Conservation (phyloP, 2,888 invertebrate species). For the Chorisops tibialis region DNA sequence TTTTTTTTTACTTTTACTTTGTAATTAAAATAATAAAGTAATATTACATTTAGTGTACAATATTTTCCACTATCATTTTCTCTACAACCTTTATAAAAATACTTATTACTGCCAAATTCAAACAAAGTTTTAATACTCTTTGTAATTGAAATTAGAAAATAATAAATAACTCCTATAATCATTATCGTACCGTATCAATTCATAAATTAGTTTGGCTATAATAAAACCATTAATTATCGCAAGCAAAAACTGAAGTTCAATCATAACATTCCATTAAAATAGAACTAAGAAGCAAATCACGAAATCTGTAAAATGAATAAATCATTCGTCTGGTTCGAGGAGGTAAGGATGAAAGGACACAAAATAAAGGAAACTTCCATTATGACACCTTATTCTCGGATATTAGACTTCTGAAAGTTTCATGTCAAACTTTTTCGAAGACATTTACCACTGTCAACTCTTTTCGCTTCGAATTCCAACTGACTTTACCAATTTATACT, state of each 20-base stretch:
- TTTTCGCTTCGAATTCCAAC: constrained; percentile 4
- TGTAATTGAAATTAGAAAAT: too few species aligned
- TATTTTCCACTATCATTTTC: too few species aligned
- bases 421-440: constrained; percentile 31
- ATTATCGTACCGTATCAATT: too few species aligned
- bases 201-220: too few species aligned
- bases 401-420: constrained; percentile 20
- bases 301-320: constrained; percentile 15
- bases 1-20: neutral
- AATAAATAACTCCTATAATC: too few species aligned
- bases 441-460: constrained; percentile 35
- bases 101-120: too few species aligned
- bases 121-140: too few species aligned
- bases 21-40: neutral
- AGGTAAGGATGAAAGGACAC: neutral
- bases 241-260: too few species aligned
- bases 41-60: too few species aligned
- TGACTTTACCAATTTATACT: constrained; percentile 8
- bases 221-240: too few species aligned
- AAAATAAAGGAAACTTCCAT: constrained; percentile 15
- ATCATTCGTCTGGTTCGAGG: neutral
- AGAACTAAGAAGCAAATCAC: neutral
- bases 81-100: too few species aligned
- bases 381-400: constrained; percentile 23
- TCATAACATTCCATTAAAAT: too few species aligned